phyloP scores from a whole-genome alignment of 1,140 invertebrate genomes.

The Chionoecetes opilio region DNA sequence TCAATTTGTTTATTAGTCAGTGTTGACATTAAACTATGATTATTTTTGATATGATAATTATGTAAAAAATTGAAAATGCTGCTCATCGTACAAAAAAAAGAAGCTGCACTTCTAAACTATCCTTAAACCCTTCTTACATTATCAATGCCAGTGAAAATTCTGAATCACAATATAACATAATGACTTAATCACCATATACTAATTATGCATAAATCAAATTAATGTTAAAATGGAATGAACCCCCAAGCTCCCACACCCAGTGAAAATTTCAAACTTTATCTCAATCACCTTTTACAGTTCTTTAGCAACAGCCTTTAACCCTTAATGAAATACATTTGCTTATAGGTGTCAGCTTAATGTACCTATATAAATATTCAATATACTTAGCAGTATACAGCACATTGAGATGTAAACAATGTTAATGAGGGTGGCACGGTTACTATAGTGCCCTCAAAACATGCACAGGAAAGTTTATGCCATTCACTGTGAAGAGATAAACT shows the following conservation, averaged over 20 bases:
- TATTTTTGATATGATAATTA: too few relatives aligned
- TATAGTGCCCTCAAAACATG: too few relatives aligned
- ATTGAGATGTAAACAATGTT: too few relatives aligned
- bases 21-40: not conserved
- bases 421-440: too few relatives aligned
- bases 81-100: not conserved
- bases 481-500: too few relatives aligned
- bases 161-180: not conserved
- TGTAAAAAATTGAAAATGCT: not conserved
- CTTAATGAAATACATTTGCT: too few relatives aligned
- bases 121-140: not conserved
- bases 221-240: not conserved
- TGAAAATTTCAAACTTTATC: not conserved
- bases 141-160: not conserved
- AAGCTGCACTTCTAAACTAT: not conserved
- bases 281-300: not conserved
- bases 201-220: not conserved
- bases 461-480: too few relatives aligned
- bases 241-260: not conserved
- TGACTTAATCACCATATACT: not conserved
- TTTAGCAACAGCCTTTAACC: not conserved
- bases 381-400: too few relatives aligned
- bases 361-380: too few relatives aligned
- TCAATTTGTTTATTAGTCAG: not conserved
- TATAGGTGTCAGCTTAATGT: too few relatives aligned